These are phyloP conservation scores for Pyrocephalus nanus DNA, from an alignment of 2,797 vertebrate species.

Conservation along the genomic window DNA sequence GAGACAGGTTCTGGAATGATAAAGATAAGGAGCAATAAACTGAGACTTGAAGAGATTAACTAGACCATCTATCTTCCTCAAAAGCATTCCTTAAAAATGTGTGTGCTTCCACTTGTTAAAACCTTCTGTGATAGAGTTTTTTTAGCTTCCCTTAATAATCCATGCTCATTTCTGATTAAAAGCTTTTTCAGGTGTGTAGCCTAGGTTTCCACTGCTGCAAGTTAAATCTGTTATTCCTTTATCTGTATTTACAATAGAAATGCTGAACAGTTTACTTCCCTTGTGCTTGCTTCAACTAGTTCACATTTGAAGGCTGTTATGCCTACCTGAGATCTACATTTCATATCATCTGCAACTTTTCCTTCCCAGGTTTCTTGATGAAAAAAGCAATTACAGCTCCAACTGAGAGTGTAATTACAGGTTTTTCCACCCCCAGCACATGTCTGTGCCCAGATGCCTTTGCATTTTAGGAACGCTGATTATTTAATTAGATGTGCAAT, in stretches of 20 bases:
- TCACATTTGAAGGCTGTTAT: background rate
- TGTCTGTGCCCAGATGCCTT: conserved; percentile 43
- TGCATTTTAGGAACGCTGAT: conserved; percentile 61
- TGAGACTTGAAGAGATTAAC: background rate
- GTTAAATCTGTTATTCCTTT: background rate
- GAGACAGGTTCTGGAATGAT: background rate
- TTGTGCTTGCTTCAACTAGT: background rate
- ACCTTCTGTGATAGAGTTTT: background rate
- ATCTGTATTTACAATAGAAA: background rate
- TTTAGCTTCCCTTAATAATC: background rate
- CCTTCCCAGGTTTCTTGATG: background rate
- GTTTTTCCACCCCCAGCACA: conserved; percentile 40
- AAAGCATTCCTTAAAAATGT: background rate
- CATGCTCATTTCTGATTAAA: background rate
- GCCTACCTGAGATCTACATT: background rate
- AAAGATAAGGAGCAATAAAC: background rate
- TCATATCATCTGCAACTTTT: background rate
- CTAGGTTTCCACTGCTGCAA: background rate
- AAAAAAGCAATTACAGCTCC: conserved; percentile 31
- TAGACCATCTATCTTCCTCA: background rate
- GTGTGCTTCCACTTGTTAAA: background rate
- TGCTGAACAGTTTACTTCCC: background rate
- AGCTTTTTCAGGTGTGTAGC: background rate
- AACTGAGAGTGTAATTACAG: conserved; percentile 53
- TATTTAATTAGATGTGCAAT: conserved; percentile 69